phyloP scores from a whole-genome alignment of 2,888 invertebrate species.

The Tachina lurida region DNA sequence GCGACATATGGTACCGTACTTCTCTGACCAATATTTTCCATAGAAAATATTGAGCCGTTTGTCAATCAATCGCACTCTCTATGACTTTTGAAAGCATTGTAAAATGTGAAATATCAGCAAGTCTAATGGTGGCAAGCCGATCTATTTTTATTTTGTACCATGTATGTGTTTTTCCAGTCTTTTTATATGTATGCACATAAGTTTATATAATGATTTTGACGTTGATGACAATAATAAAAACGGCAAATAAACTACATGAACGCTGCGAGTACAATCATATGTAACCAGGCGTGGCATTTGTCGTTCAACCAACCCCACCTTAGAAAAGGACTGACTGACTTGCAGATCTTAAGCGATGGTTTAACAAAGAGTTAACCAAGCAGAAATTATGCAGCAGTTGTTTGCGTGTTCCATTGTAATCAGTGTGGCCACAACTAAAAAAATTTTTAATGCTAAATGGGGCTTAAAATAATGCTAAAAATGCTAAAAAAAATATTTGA shows the following conservation, averaged over 20 bases:
- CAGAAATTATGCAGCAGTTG: conserved; percentile 51
- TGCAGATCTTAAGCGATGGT: conserved; percentile 34
- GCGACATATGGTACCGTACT: background rate
- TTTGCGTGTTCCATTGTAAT: conserved; percentile 26
- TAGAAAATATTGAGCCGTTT: background rate
- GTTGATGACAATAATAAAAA: conserved; percentile 52
- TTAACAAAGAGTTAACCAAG: conserved; percentile 50
- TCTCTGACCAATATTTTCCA: background rate
- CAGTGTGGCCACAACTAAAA: too few relatives aligned
- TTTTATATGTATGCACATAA: background rate
- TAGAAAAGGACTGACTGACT: conserved; percentile 46
- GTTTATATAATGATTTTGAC: conserved; percentile 23
- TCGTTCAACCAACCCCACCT: conserved; percentile 60
- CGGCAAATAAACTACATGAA: conserved; percentile 12
- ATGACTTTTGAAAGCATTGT: too few relatives aligned
- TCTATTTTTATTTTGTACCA: background rate
- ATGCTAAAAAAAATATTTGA: too few relatives aligned
- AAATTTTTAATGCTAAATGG: too few relatives aligned
- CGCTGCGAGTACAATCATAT: conserved; percentile 18
- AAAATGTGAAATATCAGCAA: too few relatives aligned
- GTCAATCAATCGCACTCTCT: background rate
- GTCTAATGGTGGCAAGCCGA: background rate
- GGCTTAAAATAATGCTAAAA: too few relatives aligned
- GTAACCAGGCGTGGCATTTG: conserved; percentile 60
- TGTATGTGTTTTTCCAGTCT: background rate